Percentiles rank a stretch among this genome's conserved stretches.
Evolutionary conservation across 92 coral and sea anemone species (phyloP).

Genomic region (Siderastrea radians): DNA sequence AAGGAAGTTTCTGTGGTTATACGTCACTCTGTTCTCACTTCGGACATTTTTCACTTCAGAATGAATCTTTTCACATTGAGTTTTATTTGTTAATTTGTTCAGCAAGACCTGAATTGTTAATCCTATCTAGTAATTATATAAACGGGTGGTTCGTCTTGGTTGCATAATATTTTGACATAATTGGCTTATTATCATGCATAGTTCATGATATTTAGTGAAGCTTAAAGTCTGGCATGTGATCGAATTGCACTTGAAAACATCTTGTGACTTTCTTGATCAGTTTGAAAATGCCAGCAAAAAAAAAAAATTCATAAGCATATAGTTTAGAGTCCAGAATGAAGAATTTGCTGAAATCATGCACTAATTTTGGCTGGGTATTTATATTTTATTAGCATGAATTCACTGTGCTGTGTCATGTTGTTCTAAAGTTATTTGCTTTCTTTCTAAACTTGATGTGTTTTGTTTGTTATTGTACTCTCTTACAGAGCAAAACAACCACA

Average conservation of each 20-base stretch:
- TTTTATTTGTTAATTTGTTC: not conserved
- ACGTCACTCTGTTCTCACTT: not conserved
- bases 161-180: slow-evolving; percentile 28
- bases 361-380: slow-evolving; percentile 29
- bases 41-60: not conserved
- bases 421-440: not conserved
- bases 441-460: not conserved
- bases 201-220: slow-evolving; percentile 17
- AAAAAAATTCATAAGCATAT: not conserved
- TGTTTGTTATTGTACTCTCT: slow-evolving; percentile 4
- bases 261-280: not conserved
- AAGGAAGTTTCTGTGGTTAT: not conserved
- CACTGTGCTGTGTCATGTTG: slow-evolving; percentile 14
- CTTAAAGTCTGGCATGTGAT: slow-evolving; percentile 14
- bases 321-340: slow-evolving; percentile 15
- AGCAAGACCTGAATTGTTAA: not conserved
- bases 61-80: not conserved
- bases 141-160: not conserved
- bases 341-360: slow-evolving; percentile 37
- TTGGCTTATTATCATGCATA: slow-evolving; percentile 39
- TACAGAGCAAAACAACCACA: slow-evolving; percentile 24
- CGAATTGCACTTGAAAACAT: not conserved
- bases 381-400: not conserved
- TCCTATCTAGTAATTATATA: not conserved
- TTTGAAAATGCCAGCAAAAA: not conserved